Conservation (phyloP, 2,888 invertebrate genomes). For the Cryptus viduatorius region DNA sequence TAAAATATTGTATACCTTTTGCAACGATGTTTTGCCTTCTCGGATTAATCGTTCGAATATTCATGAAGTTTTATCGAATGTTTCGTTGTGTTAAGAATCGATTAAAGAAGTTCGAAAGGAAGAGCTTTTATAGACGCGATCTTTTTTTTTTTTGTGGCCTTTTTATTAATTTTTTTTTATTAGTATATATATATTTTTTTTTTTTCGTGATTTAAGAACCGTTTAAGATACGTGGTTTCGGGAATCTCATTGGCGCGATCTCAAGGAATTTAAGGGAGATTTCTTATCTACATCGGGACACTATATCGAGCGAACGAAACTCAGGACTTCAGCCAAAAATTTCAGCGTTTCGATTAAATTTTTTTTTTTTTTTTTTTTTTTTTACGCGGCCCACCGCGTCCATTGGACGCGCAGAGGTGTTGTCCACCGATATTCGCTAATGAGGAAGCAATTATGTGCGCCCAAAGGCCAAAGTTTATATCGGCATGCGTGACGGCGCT, state of each 20-base stretch:
- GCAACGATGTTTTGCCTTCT: constrained; percentile 9
- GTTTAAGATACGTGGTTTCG: neutral
- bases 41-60: constrained; percentile 5
- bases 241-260: neutral
- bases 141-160: neutral
- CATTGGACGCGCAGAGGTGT: constrained; percentile 25
- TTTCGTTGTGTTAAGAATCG: neutral
- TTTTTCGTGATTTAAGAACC: no score
- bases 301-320: no score
- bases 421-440: constrained; percentile 59
- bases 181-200: no score
- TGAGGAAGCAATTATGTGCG: constrained; percentile 59
- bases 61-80: neutral
- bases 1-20: constrained; percentile 25
- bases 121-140: no score
- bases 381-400: constrained; percentile 40
- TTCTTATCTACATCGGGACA: no score
- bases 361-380: neutral
- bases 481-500: constrained; percentile 22
- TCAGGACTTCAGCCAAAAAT: neutral
- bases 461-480: constrained; percentile 49
- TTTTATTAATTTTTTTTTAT: neutral
- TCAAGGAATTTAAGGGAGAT: no score
- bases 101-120: neutral
- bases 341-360: neutral